Conservation (phyloP, 2,888 invertebrate genomes). For the Luffia ferchaultella region DNA sequence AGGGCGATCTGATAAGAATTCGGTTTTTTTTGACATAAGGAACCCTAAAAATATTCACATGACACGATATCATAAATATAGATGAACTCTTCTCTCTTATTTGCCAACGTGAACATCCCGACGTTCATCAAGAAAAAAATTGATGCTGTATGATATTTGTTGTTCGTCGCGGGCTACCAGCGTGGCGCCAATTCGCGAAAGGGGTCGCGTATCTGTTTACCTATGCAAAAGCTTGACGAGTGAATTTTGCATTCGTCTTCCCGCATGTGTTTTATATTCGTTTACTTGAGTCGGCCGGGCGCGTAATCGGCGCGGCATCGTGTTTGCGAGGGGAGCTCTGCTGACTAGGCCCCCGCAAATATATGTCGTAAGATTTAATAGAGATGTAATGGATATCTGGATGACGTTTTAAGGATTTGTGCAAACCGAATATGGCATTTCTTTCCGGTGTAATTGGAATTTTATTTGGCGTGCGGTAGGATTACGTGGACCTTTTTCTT, state of each 20-base stretch:
- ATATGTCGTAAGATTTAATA: conserved; percentile 68
- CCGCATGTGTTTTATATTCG: conserved; percentile 66
- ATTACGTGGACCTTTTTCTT: not conserved
- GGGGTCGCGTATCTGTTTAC: conserved; percentile 52
- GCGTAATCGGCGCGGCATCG: conserved; percentile 55
- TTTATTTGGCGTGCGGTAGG: conserved; percentile 42
- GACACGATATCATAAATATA: no score
- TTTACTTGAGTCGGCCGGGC: conserved; percentile 61
- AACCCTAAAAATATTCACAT: no score
- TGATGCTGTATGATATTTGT: not conserved
- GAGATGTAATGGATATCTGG: conserved; percentile 68
- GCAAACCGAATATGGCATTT: conserved; percentile 66
- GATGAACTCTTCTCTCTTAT: no score
- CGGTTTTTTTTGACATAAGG: no score
- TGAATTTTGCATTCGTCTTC: conserved; percentile 61
- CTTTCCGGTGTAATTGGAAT: conserved; percentile 53
- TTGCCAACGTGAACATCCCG: no score
- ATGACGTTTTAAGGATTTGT: conserved; percentile 67
- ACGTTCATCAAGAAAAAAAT: no score
- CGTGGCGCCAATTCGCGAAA: conserved; percentile 17
- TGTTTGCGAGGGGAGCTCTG: conserved; percentile 62
- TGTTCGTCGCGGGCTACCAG: conserved; percentile 11
- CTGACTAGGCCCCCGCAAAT: conserved; percentile 60
- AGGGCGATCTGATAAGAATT: no score
- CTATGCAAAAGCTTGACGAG: conserved; percentile 63